Evolutionary conservation across 1,140 invertebrate genomes (phyloP), one percentile per base, ranked within the genome.

Genomic region (Propsilocerus akamusi): DNA sequence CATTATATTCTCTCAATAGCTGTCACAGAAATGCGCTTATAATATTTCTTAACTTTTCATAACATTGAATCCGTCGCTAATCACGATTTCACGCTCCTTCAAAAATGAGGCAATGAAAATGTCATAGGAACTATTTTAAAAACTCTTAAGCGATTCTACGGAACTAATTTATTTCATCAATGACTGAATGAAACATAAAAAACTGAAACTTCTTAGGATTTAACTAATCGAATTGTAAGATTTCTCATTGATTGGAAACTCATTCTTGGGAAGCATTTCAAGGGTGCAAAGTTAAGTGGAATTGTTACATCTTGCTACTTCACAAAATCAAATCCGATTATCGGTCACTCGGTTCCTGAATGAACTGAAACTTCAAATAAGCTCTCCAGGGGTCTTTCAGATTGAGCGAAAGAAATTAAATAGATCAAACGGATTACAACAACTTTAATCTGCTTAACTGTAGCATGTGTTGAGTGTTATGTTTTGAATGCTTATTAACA

Each of bases 401-500:
- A 8, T 37, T 17, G 14, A 20, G n/a, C n/a, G n/a, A n/a, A n/a
- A 17, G 22, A 41, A 41, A 41, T 41, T 41, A 41, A 41, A 41
- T 20, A 17, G 34, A 41, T 41, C 34, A n/a, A 41, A 14, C 22
- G 34, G 14, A 41, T 41, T 8, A 30, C 28, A 30, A 30, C 10
- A 30, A n/a, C 28, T 6, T 30, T 30, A 41, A 41, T 41, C 34
- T 20, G 17, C 34, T 41, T 41, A 17, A 17, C n/a, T n/a, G 34
- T 41, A 41, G 34, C 34, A 17, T 20, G 22, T 41, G 34, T n/a
- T 37, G 32, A 20, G 14, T 41, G 14, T 41, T 17, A 41, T 41
- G 34, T 41, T 41, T 17, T 41, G 34, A 41, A 17, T 41, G 10
- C 34, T 41, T n/a, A 41, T 41, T 41, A 41, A 41, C 34, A 41